Base-by-base conservation (phyloP, 2,113 vertebrate genomes). In the Dipodomys spectabilis region DNA sequence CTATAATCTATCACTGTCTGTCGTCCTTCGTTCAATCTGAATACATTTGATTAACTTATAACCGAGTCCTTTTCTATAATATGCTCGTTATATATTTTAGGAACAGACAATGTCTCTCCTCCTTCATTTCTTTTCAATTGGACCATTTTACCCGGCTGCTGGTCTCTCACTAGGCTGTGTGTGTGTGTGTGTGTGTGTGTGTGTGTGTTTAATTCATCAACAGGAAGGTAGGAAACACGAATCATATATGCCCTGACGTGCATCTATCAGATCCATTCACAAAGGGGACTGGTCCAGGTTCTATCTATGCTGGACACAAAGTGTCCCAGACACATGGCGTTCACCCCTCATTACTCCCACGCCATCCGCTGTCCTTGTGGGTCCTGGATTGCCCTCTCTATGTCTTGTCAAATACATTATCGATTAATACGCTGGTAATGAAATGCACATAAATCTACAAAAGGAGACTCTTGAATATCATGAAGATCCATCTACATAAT, bases 321-420 rank as follows among this genome's bases (percentile, higher is more conserved):
- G 22, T 25, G 65, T 57, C 25, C 15, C 1, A 39, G 39, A 39
- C 39, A 39, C 39, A 39, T 39, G 39, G 0, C 5, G 0, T 4
- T 44, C 30, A 28, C 3, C 1, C 0, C 7, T 0, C 0, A 0
- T 0, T 20, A 72, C 67, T 68, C 39, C 23, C 0, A 35, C 0
- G 1, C 7, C 65, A 45, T 11, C 23, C 25, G 23, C 32, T 23
- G 1, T 6, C 28, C 30, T 16, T 28, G 49, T 0, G 8, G 6
- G 10, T 35, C 83, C 65, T 45, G 13, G 4, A 25, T 1, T 30
- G 32, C 25, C 28, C 23, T 62, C 35, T 23, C 67, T 62, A 57
- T 79, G 28, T 23, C 12, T 4, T 53, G 6, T 11, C 27, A 35
- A 23, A 22, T 32, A 4, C 15, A 12, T 16, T 53, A 53, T 8